These are phyloP conservation scores for Cosmopolites sordidus DNA, from an alignment of 2,888 invertebrate genomes.

Conservation along the genomic window DNA sequence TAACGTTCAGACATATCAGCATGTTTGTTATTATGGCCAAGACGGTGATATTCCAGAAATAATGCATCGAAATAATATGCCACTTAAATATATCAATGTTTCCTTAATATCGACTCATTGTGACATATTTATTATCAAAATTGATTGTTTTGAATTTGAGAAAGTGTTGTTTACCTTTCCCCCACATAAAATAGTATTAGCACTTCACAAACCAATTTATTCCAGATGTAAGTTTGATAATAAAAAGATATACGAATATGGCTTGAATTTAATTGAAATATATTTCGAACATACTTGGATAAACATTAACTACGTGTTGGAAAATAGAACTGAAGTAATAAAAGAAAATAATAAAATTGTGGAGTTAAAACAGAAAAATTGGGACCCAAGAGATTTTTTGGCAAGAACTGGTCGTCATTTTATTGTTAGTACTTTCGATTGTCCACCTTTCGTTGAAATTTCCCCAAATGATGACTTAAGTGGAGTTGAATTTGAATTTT, in stretches of 20 bases:
- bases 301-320: conserved; percentile 1
- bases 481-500: conserved; percentile 20
- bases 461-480: not conserved
- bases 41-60: not conserved
- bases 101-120: not conserved
- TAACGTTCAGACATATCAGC: not conserved
- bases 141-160: not conserved
- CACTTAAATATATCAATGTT: not conserved
- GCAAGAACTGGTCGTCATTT: conserved; percentile 17
- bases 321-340: conserved; percentile 10
- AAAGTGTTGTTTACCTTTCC: not conserved
- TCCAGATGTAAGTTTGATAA: not conserved
- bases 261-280: not conserved
- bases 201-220: not conserved
- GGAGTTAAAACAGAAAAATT: conserved; percentile 6
- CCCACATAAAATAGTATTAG: conserved; percentile 11
- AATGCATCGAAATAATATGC: not conserved
- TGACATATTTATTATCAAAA: conserved; percentile 4
- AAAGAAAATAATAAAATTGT: not conserved
- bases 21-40: not conserved
- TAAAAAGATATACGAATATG: conserved; percentile 3
- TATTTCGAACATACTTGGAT: not conserved
- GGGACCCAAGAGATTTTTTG: conserved; percentile 19
- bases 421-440: conserved; percentile 19
- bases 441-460: conserved; percentile 20